Conservation (phyloP, 2,888 invertebrate species). For the Trilocha varians region DNA sequence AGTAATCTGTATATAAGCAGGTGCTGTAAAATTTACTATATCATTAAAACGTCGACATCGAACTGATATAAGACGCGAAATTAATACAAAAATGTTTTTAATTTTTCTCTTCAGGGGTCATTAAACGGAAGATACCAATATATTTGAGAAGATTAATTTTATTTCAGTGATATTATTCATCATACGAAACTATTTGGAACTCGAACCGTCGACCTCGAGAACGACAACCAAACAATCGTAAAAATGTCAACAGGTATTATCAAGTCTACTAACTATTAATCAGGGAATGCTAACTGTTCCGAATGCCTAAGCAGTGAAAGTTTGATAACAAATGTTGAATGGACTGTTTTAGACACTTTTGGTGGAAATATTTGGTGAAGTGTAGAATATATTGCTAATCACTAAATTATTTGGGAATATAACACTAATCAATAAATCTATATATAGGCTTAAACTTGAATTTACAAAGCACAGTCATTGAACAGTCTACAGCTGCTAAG, state of each 20-base stretch:
- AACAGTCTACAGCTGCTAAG: too few relatives aligned
- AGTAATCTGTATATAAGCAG: not conserved
- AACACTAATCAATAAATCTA: too few relatives aligned
- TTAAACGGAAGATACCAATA: not conserved
- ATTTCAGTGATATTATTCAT: not conserved
- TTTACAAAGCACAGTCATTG: too few relatives aligned
- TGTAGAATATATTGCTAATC: too few relatives aligned
- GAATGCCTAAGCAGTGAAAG: not conserved
- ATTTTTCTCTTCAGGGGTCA: not conserved
- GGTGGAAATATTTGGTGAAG: too few relatives aligned
- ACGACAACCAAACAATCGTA: slow-evolving; percentile 10
- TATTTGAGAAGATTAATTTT: not conserved
- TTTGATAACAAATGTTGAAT: not conserved
- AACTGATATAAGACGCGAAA: not conserved
- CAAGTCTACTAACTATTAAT: slow-evolving; percentile 3
- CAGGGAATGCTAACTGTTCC: not conserved
- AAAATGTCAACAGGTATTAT: slow-evolving; percentile 13
- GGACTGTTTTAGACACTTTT: not conserved
- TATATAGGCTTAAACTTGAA: too few relatives aligned
- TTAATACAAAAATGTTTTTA: not conserved
- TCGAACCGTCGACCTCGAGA: not conserved
- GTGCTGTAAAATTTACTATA: not conserved
- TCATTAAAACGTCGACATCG: not conserved
- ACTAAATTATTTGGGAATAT: too few relatives aligned
- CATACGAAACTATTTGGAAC: not conserved